These are phyloP conservation scores for Xenops minutus DNA, from an alignment of 2,797 vertebrate genomes.

Conservation along the genomic window DNA sequence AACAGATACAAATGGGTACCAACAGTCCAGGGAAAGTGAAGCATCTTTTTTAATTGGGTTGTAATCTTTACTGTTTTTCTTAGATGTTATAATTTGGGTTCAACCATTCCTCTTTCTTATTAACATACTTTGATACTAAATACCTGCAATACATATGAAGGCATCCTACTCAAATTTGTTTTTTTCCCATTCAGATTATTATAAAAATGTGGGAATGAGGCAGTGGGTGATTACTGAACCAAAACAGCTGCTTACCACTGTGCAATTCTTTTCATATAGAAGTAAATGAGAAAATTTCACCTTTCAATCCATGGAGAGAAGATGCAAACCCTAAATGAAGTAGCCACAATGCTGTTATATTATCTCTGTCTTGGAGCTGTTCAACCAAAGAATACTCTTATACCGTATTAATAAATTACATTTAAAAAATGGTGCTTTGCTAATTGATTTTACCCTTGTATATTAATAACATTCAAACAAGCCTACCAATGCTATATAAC, in stretches of 20 bases:
- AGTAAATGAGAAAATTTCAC: neutral
- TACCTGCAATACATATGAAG: neutral
- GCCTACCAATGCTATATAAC: neutral
- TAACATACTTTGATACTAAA: neutral
- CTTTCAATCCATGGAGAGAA: neutral
- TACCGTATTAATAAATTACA: neutral
- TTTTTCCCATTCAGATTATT: neutral
- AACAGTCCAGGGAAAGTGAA: neutral
- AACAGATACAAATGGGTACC: neutral
- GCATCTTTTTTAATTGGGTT: neutral
- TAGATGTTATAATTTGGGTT: neutral
- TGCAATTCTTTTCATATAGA: neutral
- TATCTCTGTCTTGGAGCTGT: neutral
- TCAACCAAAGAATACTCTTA: neutral
- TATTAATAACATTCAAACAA: conserved; percentile 30
- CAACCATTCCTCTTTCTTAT: neutral
- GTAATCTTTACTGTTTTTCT: neutral
- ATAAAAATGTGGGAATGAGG: neutral
- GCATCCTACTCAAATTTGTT: neutral
- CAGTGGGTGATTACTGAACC: neutral
- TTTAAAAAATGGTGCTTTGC: conserved; percentile 1
- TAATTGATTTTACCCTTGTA: conserved; percentile 31
- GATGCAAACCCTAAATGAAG: neutral
- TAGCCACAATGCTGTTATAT: neutral
- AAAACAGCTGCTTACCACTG: neutral